Evolutionary conservation across 2,797 vertebrate genomes (phyloP), one percentile per base, ranked within the genome.

Genomic region (Sebastolobus altivelis): DNA sequence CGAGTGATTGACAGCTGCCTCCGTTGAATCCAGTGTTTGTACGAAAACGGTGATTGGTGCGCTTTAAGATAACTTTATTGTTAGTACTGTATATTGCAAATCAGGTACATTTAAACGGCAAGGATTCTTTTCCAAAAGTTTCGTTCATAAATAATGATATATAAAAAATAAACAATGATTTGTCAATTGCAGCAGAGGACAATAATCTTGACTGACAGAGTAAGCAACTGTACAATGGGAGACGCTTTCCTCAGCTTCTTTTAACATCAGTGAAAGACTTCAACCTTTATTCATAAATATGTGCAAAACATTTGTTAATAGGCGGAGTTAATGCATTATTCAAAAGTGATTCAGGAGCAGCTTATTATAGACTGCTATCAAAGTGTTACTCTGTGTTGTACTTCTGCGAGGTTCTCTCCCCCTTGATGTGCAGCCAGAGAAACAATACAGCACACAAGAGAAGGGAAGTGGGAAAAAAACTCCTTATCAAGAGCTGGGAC

Each of bases 341-440:
- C 79, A 82, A 38, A 79, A 85, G 62, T 80, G 60, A 87, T 79
- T 77, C 22, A 84, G 71, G 8, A 82, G 74, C 66, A 59, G 68
- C 70, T 83, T 79, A 81, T 87, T 79, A 86, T 72, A 84, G 80
- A 83, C 68, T 63, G 56, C 67, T 73, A 84, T 79, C 72, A 88
- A 89, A 81, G 79, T 59, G 71, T 61, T 80, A 60, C 40, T 37
- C 37, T 20, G 20, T 49, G 66, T 31, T 87, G 46, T 70, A 37
- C 65, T 54, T 81, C 59, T 72, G 60, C 6, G 0, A 18, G 16
- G 75, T 54, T 78, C 46, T 40, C 35, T 52, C 35, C 56, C 43
- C 25, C 43, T 68, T 79, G 76, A 77, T 86, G 59, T 62, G 12
- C 52, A 71, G n/a, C 75, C 61, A 68, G 63, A 74, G 59, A 82